These are phyloP conservation scores for Meleagris gallopavo DNA, from an alignment of 2,113 vertebrate species.

Conservation along the genomic window DNA sequence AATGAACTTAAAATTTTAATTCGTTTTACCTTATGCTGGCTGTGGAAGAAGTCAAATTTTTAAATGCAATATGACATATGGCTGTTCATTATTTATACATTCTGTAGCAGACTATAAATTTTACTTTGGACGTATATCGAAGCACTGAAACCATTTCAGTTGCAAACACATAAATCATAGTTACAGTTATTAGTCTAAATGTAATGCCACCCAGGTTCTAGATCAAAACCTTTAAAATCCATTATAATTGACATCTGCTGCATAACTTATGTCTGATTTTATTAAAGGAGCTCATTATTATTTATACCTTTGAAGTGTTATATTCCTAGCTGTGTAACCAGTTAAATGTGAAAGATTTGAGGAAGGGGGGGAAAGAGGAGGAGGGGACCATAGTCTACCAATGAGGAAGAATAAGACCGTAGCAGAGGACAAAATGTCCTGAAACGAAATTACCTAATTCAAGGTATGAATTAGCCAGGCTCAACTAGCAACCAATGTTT, in stretches of 20 bases:
- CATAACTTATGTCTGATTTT: constrained; percentile 81
- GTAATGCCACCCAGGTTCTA: constrained; percentile 81
- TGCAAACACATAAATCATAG: constrained; percentile 85
- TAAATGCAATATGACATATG: constrained; percentile 84
- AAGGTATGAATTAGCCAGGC: neutral
- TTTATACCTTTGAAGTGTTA: constrained; percentile 77
- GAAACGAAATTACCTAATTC: constrained; percentile 39
- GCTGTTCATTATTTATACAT: constrained; percentile 88
- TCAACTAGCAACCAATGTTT: neutral
- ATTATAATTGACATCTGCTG: constrained; percentile 79
- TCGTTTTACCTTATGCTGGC: constrained; percentile 77
- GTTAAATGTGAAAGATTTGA: constrained; percentile 63
- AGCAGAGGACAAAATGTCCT: constrained; percentile 28
- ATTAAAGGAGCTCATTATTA: constrained; percentile 83
- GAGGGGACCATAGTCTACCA: neutral
- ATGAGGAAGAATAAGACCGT: neutral
- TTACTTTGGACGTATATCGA: constrained; percentile 83
- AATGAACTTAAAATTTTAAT: constrained; percentile 82
- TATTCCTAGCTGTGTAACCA: constrained; percentile 59
- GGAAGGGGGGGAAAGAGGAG: neutral
- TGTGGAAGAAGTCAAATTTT: constrained; percentile 80
- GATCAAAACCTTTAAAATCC: constrained; percentile 86
- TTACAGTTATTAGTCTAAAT: constrained; percentile 86
- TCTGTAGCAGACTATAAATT: constrained; percentile 85
- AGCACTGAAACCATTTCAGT: constrained; percentile 80